Conservation (phyloP, 2,888 invertebrate species). For the Brachyptera risi region DNA sequence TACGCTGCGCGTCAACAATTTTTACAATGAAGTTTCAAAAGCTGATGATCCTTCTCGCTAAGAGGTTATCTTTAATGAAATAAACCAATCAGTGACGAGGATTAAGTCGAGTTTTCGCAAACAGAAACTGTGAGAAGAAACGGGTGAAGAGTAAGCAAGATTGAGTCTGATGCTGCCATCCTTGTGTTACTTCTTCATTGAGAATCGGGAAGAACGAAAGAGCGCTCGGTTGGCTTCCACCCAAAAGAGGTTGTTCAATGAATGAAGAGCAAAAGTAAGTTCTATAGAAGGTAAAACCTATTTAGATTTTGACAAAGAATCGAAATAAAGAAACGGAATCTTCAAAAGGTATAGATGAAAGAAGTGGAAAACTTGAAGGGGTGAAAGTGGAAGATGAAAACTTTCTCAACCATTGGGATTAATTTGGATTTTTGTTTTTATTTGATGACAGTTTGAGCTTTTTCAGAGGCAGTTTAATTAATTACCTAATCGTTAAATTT, state of each 20-base stretch:
- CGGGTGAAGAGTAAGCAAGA: slow-evolving; percentile 23
- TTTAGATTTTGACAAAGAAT: slow-evolving; percentile 12
- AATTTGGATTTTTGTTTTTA: too few relatives aligned
- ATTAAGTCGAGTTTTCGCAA: slow-evolving; percentile 24
- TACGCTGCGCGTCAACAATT: neutral
- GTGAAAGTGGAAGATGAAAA: neutral
- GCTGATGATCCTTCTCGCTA: slow-evolving; percentile 9
- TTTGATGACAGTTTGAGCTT: too few relatives aligned
- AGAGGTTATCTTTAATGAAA: slow-evolving; percentile 27
- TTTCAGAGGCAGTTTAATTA: too few relatives aligned
- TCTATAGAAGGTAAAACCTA: neutral
- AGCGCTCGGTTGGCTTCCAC: slow-evolving; percentile 22
- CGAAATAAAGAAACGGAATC: slow-evolving; percentile 7
- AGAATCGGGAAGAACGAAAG: neutral
- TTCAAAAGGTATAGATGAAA: slow-evolving; percentile 12
- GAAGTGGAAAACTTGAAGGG: slow-evolving; percentile 17
- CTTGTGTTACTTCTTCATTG: neutral
- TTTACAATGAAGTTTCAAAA: slow-evolving; percentile 1
- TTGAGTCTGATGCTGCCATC: slow-evolving; percentile 19
- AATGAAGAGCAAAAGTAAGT: neutral
- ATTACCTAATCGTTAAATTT: too few relatives aligned
- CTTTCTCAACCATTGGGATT: too few relatives aligned
- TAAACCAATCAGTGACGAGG: slow-evolving; percentile 19
- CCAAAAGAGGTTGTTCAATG: slow-evolving; percentile 28
- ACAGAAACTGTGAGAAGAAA: slow-evolving; percentile 23